Evolutionary conservation across 2,113 vertebrate species (phyloP), one percentile per base, ranked within the genome.

Genomic region (Siphamia tubifer): DNA sequence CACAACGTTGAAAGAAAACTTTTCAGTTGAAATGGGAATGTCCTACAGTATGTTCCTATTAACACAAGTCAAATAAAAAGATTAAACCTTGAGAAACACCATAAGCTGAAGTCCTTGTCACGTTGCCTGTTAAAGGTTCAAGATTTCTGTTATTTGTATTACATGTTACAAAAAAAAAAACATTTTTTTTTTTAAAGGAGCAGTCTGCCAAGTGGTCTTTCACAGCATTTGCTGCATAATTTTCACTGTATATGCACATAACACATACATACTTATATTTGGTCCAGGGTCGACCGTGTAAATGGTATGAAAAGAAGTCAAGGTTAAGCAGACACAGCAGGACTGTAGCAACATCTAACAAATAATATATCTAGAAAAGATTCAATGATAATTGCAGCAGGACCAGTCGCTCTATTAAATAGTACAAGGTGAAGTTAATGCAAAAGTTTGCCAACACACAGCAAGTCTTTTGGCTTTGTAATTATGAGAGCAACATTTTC

Each of bases 211-310:
- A 51, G 51, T 65, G 15, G 39, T 43, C 27, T 36, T 53, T 55
- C 17, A 8, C 3, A 60, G 32, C 19, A 19, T 51, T 31, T 56
- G 38, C 43, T 56, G 28, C 48, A 57, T 39, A 42, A 73, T 32
- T 34, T 68, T 44, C 16, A 62, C 39, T 70, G 20, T 43, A 61
- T 56, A 24, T 55, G 60, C 4, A 34, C 10, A 5, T 5, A 20
- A 28, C 44, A 82, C 43, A 48, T 0, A 2, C 8, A 28, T 40
- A 49, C 57, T 63, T 58, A 8, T 20, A 54, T 74, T 55, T 77
- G 63, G 58, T 77, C 74, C 52, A 62, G 52, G 61, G 67, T 56
- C 15, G 21, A 74, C 54, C n/a, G n/a, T 7, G 60, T 69, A 34
- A 34, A 43, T 53, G 40, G 42, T 15, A 43, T 74, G 15, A 44